Conservation (phyloP, 2,888 invertebrate genomes). For the Pyrocoelia pectoralis region DNA sequence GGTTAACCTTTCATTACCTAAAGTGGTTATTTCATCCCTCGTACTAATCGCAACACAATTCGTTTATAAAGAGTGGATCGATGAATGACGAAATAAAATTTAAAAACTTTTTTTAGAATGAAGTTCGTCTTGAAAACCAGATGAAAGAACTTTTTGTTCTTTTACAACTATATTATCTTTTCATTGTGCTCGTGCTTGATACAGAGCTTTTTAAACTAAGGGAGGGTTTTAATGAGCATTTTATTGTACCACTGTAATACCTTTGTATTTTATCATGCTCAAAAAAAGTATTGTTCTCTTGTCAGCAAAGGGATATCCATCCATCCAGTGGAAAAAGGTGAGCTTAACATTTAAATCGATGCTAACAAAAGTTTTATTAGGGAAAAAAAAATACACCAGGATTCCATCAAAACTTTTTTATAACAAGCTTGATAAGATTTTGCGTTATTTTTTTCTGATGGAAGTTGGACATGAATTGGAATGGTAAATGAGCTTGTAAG, state of each 20-base stretch:
- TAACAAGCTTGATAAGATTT: neutral
- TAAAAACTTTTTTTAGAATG: neutral
- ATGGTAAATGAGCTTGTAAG: neutral
- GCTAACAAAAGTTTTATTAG: conserved; percentile 3
- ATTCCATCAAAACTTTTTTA: neutral
- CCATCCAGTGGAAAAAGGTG: neutral
- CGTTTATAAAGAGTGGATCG: no score
- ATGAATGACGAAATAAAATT: neutral
- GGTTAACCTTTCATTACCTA: no score
- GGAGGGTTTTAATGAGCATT: conserved; percentile 25
- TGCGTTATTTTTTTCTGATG: neutral
- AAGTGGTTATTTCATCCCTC: neutral
- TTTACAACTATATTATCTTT: conserved; percentile 24
- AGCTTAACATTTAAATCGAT: conserved; percentile 4
- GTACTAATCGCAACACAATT: neutral
- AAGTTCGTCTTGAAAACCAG: conserved; percentile 3
- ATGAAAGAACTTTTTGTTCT: conserved; percentile 22
- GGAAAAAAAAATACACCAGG: neutral
- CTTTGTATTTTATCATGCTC: conserved; percentile 24
- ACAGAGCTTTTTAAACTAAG: conserved; percentile 21
- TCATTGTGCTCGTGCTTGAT: conserved; percentile 22
- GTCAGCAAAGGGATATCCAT: conserved; percentile 15
- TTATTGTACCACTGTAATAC: conserved; percentile 24
- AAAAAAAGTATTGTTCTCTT: conserved; percentile 22
- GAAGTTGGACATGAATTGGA: neutral